Conservation (phyloP, 2,888 invertebrate genomes). For the Lasioglossum marginatum region DNA sequence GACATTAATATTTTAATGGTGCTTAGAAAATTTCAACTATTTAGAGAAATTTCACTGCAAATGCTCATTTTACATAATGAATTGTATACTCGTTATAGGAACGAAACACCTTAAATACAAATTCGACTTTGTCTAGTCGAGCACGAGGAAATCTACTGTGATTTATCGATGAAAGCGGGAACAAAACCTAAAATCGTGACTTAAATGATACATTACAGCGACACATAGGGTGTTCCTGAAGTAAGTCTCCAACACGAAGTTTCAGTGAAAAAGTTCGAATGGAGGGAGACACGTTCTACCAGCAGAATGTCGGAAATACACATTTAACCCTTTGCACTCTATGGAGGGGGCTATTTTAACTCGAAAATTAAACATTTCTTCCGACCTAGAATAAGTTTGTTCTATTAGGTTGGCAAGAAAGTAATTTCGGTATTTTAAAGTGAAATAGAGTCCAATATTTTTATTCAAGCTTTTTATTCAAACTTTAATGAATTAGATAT, state of each 20-base stretch:
- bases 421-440: no score
- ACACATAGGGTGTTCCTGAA: neutral
- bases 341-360: no score
- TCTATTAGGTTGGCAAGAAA: no score
- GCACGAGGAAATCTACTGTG: slow-evolving; percentile 25
- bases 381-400: no score
- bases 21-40: neutral
- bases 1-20: neutral
- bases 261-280: neutral
- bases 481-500: no score
- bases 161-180: slow-evolving; percentile 27
- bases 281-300: neutral
- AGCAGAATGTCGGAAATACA: neutral
- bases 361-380: no score
- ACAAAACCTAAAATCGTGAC: slow-evolving; percentile 26
- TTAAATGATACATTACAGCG: slow-evolving; percentile 54
- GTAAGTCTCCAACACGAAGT: neutral
- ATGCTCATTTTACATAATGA: neutral
- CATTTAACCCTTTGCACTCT: no score
- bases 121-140: neutral
- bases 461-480: no score
- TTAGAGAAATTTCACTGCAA: neutral
- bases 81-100: neutral
- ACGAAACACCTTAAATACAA: neutral
- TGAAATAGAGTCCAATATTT: no score